Conservation (phyloP, 2,113 vertebrate genomes). For the Sinocyclocheilus anshuiensis region DNA sequence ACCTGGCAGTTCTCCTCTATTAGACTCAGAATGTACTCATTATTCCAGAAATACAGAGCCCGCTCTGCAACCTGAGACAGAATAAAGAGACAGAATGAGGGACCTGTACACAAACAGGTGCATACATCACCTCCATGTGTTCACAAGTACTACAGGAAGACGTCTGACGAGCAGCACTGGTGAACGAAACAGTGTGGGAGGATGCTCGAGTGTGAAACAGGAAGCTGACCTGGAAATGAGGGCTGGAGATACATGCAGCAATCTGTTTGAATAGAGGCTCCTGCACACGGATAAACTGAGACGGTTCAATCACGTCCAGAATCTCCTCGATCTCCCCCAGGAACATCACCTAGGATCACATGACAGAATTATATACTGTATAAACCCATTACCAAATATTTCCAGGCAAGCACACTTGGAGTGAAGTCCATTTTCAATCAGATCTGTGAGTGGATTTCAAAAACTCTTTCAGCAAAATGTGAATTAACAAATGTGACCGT, state of each 20-base stretch:
- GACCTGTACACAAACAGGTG: background rate
- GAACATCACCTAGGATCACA: constrained; percentile 83
- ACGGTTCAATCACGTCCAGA: constrained; percentile 89
- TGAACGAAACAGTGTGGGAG: background rate
- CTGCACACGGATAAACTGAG: constrained; percentile 89
- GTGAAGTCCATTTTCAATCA: background rate
- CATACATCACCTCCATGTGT: background rate
- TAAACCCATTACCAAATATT: background rate
- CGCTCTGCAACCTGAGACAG: constrained; percentile 86
- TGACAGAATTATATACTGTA: background rate
- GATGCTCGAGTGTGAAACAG: background rate
- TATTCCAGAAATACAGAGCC: constrained; percentile 96
- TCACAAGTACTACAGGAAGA: background rate
- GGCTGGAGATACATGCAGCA: constrained; percentile 88
- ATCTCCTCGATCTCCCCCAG: constrained; percentile 91
- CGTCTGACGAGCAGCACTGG: background rate
- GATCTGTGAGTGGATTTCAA: background rate
- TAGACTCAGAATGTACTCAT: constrained; percentile 91
- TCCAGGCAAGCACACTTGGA: background rate
- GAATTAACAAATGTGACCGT: background rate
- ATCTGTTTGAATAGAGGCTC: constrained; percentile 92
- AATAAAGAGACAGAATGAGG: constrained; percentile 14
- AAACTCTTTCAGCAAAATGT: background rate
- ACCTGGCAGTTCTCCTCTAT: constrained; percentile 93
- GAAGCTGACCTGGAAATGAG: constrained; percentile 86